Evolutionary conservation across 2,888 invertebrate species (phyloP), one percentile per base, ranked within the genome.

Genomic region (Zhuqinia jingwanae): DNA sequence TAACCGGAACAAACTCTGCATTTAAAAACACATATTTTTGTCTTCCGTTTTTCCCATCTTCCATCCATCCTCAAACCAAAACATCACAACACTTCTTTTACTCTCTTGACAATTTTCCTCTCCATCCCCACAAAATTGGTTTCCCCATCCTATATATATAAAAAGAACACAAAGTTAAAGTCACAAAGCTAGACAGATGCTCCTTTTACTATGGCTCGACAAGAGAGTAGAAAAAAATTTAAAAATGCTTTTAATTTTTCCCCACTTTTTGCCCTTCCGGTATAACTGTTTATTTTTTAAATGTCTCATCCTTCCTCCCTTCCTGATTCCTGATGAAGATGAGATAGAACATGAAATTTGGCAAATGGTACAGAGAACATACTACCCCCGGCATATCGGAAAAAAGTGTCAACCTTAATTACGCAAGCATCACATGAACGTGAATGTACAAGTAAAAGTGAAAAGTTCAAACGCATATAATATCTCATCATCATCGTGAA

Each of bases 371-470:
- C n/a, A n/a, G n/a, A n/a, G n/a, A n/a, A n/a, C n/a, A n/a, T n/a
- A n/a, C n/a, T n/a, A n/a, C n/a, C 45, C 11, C 20, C 1, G 42
- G 6, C 68, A 36, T 36, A 45, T 68, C 42, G 42, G 42, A 36
- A 36, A 36, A 36, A 87, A 87, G 89, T 89, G 89, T 88, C 89
- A 89, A 87, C 87, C 87, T 87, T 89, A 88, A 89, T 89, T 89
- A 89, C 88, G 82, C 47, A 82, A 75, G 36, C 8, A 36, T 36
- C 36, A 36, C 36, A 36, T 36, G 36, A 36, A 36, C n/a, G 8
- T 36, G 36, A 36, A 36, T 36, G 36, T 36, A 36, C 36, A 73
- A 58, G 82, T 22, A 82, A 75, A 75, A 75, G 60, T 73, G 65
- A 56, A 79, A 50, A 42, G 63, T 78, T 78, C 25, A 76, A 42